A percentile compares a stretch with the other conserved stretches of the same genome.
Evolutionary conservation across 2,113 vertebrate genomes (phyloP).

Genomic region (Lota lota): DNA sequence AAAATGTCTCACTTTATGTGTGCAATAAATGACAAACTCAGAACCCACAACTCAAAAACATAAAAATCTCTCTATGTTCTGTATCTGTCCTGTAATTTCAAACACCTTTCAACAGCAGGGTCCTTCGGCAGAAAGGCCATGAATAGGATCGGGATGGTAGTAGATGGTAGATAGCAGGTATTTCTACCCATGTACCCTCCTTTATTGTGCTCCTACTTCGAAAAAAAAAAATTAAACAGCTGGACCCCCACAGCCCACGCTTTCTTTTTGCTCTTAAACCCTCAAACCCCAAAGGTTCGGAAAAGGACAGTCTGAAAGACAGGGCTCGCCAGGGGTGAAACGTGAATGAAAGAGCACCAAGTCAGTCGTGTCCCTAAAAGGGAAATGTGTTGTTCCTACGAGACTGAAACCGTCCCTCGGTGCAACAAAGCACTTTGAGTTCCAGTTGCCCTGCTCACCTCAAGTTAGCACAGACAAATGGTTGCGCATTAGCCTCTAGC

Average conservation of each 20-base stretch:
- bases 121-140: too few relatives aligned
- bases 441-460: slow-evolving; percentile 58
- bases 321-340: slow-evolving; percentile 1
- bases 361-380: slow-evolving; percentile 30
- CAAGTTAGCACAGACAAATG: slow-evolving; percentile 56
- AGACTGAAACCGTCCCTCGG: slow-evolving; percentile 42
- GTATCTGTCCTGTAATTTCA: too few relatives aligned
- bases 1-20: too few relatives aligned
- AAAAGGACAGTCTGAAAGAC: slow-evolving; percentile 19
- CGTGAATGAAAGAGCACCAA: slow-evolving; percentile 38
- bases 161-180: too few relatives aligned
- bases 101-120: too few relatives aligned
- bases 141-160: too few relatives aligned
- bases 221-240: slow-evolving; percentile 13
- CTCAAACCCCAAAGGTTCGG: slow-evolving; percentile 1
- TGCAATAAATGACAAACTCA: too few relatives aligned
- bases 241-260: neutral
- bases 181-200: too few relatives aligned
- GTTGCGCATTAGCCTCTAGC: slow-evolving; percentile 48
- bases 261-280: slow-evolving; percentile 31
- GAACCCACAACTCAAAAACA: too few relatives aligned
- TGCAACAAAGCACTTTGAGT: slow-evolving; percentile 53
- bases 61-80: too few relatives aligned
- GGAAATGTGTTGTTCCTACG: slow-evolving; percentile 42
- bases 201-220: too few relatives aligned